phyloP scores from a whole-genome alignment of 1,140 invertebrate species.

The Trialeurodes vaporariorum region DNA sequence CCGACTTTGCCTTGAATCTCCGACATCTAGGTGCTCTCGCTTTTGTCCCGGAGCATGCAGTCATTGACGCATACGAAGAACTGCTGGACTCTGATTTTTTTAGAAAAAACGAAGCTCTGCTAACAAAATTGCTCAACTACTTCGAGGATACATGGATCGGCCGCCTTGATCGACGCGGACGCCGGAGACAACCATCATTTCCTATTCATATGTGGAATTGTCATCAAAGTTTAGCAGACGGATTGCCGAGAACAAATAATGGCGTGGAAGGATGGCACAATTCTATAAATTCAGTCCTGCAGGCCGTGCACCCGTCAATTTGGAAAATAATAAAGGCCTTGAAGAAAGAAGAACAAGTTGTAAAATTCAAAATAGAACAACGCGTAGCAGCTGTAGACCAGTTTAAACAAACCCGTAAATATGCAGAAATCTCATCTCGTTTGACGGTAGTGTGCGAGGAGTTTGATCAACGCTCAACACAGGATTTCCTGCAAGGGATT shows the following conservation, averaged over 20 bases:
- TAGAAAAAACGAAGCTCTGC: not conserved
- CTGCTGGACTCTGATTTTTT: slow-evolving; percentile 4
- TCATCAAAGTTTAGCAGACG: not conserved
- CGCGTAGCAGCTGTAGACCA: not conserved
- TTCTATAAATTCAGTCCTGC: not conserved
- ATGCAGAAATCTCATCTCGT: not conserved
- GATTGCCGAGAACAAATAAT: not conserved
- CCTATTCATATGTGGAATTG: slow-evolving; percentile 13
- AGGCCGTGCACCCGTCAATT: not conserved
- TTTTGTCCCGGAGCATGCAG: slow-evolving; percentile 14
- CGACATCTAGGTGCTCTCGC: slow-evolving; percentile 10
- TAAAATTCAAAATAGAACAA: not conserved
- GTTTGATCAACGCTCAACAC: not conserved
- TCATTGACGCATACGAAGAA: slow-evolving; percentile 14
- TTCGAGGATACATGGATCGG: slow-evolving; percentile 20
- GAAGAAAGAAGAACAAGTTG: not conserved
- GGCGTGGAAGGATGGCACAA: not conserved
- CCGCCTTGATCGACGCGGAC: slow-evolving; percentile 1
- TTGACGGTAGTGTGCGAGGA: not conserved
- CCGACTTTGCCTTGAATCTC: slow-evolving; percentile 14
- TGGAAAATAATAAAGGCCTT: not conserved
- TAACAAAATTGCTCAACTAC: slow-evolving; percentile 11
- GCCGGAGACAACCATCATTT: slow-evolving; percentile 12
- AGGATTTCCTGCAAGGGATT: not conserved
- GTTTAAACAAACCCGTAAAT: not conserved